Evolutionary conservation across 2,797 vertebrate species (phyloP).

Genomic region (Squalus acanthias): DNA sequence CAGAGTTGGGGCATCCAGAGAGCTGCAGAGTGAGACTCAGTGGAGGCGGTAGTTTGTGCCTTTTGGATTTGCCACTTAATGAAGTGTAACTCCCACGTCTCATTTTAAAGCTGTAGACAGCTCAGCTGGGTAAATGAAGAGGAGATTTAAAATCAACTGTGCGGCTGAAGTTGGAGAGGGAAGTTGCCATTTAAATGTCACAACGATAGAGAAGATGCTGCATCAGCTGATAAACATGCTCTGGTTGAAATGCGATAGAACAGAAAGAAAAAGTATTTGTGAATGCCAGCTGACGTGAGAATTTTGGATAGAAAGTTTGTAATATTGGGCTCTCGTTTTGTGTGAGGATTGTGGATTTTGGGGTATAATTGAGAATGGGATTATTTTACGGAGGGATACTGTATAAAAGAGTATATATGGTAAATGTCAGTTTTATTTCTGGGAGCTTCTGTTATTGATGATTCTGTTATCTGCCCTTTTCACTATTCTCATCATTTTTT

Average conservation of each 20-base stretch:
- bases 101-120: neutral
- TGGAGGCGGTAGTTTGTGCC: neutral
- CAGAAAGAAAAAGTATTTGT: neutral
- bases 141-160: neutral
- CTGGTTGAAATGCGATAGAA: neutral
- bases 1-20: neutral
- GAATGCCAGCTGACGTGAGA: neutral
- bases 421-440: neutral
- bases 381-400: neutral
- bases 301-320: neutral
- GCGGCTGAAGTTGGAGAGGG: neutral
- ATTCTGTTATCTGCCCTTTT: neutral
- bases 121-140: neutral
- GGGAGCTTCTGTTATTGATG: neutral
- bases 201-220: neutral
- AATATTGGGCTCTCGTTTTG: neutral
- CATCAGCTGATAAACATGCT: neutral
- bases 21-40: neutral
- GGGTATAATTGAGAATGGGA: neutral
- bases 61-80: neutral
- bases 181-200: neutral
- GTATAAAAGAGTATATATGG: too few relatives aligned
- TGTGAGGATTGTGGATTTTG: neutral
- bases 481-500: neutral
- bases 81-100: neutral